phyloP scores from a whole-genome alignment of 2,888 invertebrate genomes.

The Antitype chi region DNA sequence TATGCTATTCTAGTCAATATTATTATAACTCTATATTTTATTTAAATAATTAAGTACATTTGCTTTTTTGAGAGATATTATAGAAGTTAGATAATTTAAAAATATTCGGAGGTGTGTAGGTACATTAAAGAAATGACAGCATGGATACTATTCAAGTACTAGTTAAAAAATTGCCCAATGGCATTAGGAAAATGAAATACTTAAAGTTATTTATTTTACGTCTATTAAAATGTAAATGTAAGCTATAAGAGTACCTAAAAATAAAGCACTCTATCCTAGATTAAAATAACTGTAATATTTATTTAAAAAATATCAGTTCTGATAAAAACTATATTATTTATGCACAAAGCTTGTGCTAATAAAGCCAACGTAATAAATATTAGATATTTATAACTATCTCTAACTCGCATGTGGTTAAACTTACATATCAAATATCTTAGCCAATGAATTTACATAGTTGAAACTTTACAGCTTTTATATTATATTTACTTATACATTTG shows the following conservation, averaged over 20 bases:
- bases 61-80: not conserved
- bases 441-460: slow-evolving; percentile 60
- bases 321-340: not conserved
- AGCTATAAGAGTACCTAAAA: not conserved
- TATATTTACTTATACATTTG: slow-evolving; percentile 63
- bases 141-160: slow-evolving; percentile 19
- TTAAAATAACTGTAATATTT: not conserved
- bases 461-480: slow-evolving; percentile 62
- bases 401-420: slow-evolving; percentile 8
- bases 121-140: slow-evolving; percentile 3
- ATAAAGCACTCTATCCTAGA: not conserved
- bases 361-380: slow-evolving; percentile 5
- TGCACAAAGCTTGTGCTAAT: slow-evolving; percentile 41
- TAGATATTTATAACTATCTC: not conserved
- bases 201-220: not conserved
- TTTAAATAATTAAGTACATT: not conserved
- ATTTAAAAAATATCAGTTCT: not conserved
- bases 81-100: not conserved
- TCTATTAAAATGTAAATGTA: slow-evolving; percentile 2
- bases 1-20: slow-evolving; percentile 15
- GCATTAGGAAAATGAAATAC: not conserved
- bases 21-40: not conserved
- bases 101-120: slow-evolving; percentile 1
- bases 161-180: not conserved
- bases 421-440: slow-evolving; percentile 61